Conservation (phyloP, 2,113 vertebrate genomes). For the Prietella phreatophila region DNA sequence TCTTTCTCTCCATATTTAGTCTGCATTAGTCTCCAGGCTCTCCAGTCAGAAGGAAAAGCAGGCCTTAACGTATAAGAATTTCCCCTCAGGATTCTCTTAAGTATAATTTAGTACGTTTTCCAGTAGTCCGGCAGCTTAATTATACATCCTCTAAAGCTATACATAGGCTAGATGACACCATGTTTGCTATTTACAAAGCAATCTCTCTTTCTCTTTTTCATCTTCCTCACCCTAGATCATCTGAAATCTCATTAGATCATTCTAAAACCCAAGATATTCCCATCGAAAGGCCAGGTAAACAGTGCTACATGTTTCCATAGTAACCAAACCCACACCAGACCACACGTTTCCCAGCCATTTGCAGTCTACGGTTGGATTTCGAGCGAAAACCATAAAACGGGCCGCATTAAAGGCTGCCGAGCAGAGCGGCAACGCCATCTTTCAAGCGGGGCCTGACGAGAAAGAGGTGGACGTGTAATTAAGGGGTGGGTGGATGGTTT, state of each 20-base stretch:
- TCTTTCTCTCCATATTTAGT: conserved; percentile 15
- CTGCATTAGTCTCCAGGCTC: conserved; percentile 1
- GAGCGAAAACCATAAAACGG: conserved; percentile 44
- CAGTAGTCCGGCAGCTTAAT: background rate
- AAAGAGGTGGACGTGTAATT: conserved; percentile 56
- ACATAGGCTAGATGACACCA: background rate
- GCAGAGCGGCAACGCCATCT: conserved; percentile 30
- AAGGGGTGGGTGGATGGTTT: conserved; percentile 49
- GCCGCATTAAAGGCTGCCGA: conserved; percentile 47
- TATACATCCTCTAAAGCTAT: background rate
- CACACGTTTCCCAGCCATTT: conserved; percentile 31
- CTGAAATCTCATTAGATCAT: background rate
- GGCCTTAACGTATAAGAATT: background rate
- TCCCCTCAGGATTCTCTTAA: background rate
- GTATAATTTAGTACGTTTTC: background rate
- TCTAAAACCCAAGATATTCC: background rate
- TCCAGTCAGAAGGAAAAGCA: background rate
- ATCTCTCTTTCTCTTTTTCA: background rate
- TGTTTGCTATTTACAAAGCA: background rate
- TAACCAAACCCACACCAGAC: conserved; percentile 41
- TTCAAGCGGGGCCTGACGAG: conserved; percentile 48
- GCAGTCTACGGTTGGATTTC: conserved; percentile 34
- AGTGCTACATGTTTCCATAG: conserved; percentile 43
- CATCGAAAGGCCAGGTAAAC: conserved; percentile 46
- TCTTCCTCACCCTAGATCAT: background rate